phyloP scores from a whole-genome alignment of 2,797 vertebrate genomes.

The Rachycentron canadum region DNA sequence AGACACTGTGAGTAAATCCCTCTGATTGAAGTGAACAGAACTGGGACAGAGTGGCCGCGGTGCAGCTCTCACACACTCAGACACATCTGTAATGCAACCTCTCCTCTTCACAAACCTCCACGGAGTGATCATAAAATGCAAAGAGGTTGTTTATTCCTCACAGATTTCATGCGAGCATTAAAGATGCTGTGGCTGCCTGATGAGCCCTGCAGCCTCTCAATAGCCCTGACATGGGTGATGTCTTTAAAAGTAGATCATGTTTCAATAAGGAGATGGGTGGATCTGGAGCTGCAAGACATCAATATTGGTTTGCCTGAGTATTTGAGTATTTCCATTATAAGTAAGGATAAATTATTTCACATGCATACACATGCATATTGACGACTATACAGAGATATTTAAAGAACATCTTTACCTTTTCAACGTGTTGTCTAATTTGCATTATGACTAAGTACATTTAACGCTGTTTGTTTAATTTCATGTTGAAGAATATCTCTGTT shows the following conservation, averaged over 20 bases:
- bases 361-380: background rate
- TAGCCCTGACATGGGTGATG: background rate
- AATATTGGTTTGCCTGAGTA: background rate
- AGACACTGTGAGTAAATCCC: conserved; percentile 79
- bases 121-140: conserved; percentile 7
- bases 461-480: background rate
- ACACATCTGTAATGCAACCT: conserved; percentile 37
- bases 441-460: background rate
- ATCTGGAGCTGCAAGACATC: conserved; percentile 43
- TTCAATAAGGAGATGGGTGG: conserved; percentile 68
- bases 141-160: background rate
- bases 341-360: background rate
- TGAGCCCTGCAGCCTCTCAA: background rate
- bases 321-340: background rate
- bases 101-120: conserved; percentile 21
- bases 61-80: conserved; percentile 32
- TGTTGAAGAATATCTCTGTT: background rate
- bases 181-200: background rate
- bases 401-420: background rate
- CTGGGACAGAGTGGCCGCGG: conserved; percentile 72
- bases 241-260: conserved; percentile 9
- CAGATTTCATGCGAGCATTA: background rate
- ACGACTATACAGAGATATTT: background rate
- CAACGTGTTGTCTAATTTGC: background rate
- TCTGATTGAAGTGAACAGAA: conserved; percentile 85